Percentiles rank a stretch among this genome's conserved stretches.
Conservation (phyloP, 2,888 invertebrate species). For the Drosophila nigricruria region DNA sequence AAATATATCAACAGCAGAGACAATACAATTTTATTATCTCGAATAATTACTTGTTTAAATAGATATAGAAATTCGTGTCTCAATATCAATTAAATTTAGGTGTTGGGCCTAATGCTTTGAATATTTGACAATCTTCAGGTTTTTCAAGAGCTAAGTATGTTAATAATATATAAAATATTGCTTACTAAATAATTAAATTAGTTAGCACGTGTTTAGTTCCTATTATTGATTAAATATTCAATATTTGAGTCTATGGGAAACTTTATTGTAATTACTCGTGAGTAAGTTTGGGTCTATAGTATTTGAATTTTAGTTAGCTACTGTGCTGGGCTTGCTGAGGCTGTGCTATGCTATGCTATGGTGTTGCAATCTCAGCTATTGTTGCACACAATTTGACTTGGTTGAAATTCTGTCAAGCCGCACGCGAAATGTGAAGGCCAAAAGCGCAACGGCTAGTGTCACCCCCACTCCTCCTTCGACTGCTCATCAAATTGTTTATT, state of each 20-base stretch:
- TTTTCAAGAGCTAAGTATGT: not conserved
- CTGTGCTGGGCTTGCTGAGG: constrained; percentile 20
- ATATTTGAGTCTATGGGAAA: constrained; percentile 13
- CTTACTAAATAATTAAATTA: constrained; percentile 1
- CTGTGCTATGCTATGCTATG: constrained; percentile 10
- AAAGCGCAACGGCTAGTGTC: constrained; percentile 19
- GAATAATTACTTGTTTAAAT: not conserved
- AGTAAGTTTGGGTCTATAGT: constrained; percentile 10
- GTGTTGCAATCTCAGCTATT: constrained; percentile 49
- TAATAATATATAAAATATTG: not conserved
- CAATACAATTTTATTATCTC: constrained; percentile 24
- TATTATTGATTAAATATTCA: constrained; percentile 18
- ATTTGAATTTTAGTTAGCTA: constrained; percentile 33
- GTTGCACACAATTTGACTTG: constrained; percentile 56
- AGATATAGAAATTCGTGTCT: constrained; percentile 1
- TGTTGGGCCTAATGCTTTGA: not conserved
- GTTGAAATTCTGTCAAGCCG: constrained; percentile 57
- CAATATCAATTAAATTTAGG: not conserved
- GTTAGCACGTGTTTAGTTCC: not conserved
- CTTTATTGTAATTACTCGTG: constrained; percentile 9
- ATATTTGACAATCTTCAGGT: not conserved
- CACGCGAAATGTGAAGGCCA: constrained; percentile 65
- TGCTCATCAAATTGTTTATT: constrained; percentile 25
- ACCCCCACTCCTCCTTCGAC: constrained; percentile 11
- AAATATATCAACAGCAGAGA: constrained; percentile 15